Evolutionary conservation across 1,140 invertebrate genomes (phyloP).

Genomic region (Drosophila guanche): DNA sequence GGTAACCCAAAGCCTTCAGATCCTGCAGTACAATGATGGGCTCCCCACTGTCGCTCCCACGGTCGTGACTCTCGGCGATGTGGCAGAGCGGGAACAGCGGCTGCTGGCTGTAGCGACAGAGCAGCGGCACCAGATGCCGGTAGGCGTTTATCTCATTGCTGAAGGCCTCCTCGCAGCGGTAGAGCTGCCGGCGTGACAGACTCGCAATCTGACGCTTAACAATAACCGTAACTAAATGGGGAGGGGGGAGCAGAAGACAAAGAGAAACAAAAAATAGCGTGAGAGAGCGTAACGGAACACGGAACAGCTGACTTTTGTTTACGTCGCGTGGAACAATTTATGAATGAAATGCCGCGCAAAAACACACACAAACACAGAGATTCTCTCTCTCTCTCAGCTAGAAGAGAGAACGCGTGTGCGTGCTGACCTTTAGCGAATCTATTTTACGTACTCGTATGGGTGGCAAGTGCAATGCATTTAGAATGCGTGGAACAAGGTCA

Average conservation of each 20-base stretch:
- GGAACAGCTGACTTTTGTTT: slow-evolving; percentile 77
- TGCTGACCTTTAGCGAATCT: slow-evolving; percentile 75
- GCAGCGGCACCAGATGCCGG: slow-evolving; percentile 65
- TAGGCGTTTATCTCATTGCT: slow-evolving; percentile 79
- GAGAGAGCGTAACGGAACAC: slow-evolving; percentile 16
- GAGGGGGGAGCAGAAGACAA: slow-evolving; percentile 16
- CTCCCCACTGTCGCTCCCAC: slow-evolving; percentile 48
- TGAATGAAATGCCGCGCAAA: slow-evolving; percentile 65
- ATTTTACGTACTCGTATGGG: slow-evolving; percentile 69
- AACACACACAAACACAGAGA: slow-evolving; percentile 18
- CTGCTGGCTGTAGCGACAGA: slow-evolving; percentile 59
- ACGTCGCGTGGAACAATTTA: slow-evolving; percentile 60
- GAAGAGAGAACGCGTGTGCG: slow-evolving; percentile 45
- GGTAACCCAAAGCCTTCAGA: slow-evolving; percentile 63
- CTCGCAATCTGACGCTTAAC: slow-evolving; percentile 80
- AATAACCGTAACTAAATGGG: slow-evolving; percentile 63
- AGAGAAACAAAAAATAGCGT: slow-evolving; percentile 30
- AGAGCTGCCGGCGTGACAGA: slow-evolving; percentile 72
- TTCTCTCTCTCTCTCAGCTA: slow-evolving; percentile 12
- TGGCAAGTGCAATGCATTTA: slow-evolving; percentile 65
- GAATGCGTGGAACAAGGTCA: slow-evolving; percentile 78
- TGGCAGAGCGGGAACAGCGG: slow-evolving; percentile 73
- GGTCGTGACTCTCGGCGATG: slow-evolving; percentile 66
- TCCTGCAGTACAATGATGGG: slow-evolving; percentile 77
- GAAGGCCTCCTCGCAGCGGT: slow-evolving; percentile 79